These are phyloP conservation scores for Hippopotamyrus pictus DNA, from an alignment of 2,797 vertebrate genomes.

Conservation along the genomic window DNA sequence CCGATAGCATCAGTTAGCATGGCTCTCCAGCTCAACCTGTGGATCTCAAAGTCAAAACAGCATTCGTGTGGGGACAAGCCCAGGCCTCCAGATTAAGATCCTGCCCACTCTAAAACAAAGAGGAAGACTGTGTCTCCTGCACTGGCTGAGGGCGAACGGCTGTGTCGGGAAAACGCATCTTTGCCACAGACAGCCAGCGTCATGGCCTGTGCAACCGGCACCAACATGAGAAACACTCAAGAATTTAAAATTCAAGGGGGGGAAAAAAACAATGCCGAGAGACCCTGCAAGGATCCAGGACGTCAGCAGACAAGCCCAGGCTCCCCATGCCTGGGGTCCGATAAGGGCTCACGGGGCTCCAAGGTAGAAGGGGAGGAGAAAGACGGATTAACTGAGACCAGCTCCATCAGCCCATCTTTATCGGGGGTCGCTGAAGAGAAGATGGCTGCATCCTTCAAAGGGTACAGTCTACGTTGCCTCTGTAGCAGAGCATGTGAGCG, in stretches of 20 bases:
- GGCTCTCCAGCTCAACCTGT: conserved; percentile 26
- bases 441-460: background rate
- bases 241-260: background rate
- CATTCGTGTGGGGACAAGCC: conserved; percentile 36
- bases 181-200: background rate
- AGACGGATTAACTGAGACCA: background rate
- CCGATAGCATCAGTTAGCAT: conserved; percentile 31
- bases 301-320: background rate
- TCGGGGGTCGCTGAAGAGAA: background rate
- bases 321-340: background rate
- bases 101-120: conserved; percentile 10
- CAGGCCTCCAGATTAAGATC: conserved; percentile 21
- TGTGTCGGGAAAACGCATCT: background rate
- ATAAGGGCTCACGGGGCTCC: background rate
- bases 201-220: background rate
- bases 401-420: background rate
- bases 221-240: background rate
- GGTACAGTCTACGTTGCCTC: background rate
- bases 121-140: background rate
- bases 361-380: background rate
- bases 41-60: conserved; percentile 48
- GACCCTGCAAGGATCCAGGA: background rate
- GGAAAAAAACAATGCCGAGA: background rate
- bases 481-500: background rate
- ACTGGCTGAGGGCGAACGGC: background rate